Evolutionary conservation across 2,888 invertebrate species (phyloP).

Genomic region (Scaptomyza cyrtandrae): DNA sequence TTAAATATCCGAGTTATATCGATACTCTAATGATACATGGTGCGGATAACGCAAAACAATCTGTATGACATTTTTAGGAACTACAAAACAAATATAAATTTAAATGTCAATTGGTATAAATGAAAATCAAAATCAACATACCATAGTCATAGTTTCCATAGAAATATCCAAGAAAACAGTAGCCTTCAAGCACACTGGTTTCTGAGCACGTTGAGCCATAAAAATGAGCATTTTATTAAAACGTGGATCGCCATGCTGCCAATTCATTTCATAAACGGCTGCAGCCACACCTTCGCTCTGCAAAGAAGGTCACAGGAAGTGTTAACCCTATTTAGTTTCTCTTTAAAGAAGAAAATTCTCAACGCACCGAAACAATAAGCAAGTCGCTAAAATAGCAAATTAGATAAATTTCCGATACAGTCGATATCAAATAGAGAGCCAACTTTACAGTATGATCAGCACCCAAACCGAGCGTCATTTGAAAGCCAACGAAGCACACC

Average conservation of each 20-base stretch:
- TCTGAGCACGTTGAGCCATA: slow-evolving; percentile 68
- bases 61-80: slow-evolving; percentile 69
- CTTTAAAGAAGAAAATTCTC: neutral
- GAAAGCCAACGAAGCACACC: slow-evolving; percentile 54
- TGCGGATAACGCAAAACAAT: slow-evolving; percentile 69
- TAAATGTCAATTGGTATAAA: neutral
- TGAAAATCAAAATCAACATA: slow-evolving; percentile 9
- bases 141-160: slow-evolving; percentile 71
- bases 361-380: slow-evolving; percentile 35
- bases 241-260: slow-evolving; percentile 47
- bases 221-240: slow-evolving; percentile 66
- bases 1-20: neutral
- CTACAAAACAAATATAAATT: slow-evolving; percentile 27
- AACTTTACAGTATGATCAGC: slow-evolving; percentile 55
- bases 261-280: slow-evolving; percentile 62
- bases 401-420: slow-evolving; percentile 40
- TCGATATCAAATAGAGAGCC: slow-evolving; percentile 57
- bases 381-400: slow-evolving; percentile 45
- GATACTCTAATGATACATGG: slow-evolving; percentile 65
- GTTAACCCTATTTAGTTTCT: neutral
- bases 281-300: slow-evolving; percentile 60
- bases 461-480: slow-evolving; percentile 63
- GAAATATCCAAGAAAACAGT: slow-evolving; percentile 70
- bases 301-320: neutral
- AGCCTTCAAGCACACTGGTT: slow-evolving; percentile 65